These are phyloP conservation scores for Orussus abietinus DNA, from an alignment of 1,140 invertebrate genomes.

Conservation along the genomic window DNA sequence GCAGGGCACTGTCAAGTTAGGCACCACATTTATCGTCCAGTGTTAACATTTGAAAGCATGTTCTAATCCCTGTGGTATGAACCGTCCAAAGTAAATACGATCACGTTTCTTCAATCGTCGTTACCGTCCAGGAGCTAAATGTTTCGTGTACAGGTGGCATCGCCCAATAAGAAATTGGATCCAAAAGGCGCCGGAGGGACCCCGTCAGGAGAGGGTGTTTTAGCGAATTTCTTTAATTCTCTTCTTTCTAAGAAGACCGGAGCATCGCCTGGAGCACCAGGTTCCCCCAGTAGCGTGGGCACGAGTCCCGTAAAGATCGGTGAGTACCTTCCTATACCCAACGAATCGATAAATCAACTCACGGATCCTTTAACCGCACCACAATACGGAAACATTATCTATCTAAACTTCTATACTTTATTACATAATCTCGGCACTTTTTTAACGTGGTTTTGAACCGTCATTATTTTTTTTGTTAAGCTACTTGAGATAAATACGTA, in stretches of 20 bases:
- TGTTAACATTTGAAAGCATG: constrained; percentile 16
- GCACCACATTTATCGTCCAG: no score
- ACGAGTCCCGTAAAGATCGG: constrained; percentile 44
- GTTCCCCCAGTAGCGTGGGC: constrained; percentile 42
- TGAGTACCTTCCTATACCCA: constrained; percentile 23
- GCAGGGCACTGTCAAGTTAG: no score
- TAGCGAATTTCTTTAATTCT: constrained; percentile 98
- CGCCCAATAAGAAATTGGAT: constrained; percentile 51
- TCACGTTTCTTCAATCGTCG: constrained; percentile 12
- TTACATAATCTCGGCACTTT: no score
- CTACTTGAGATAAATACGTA: no score
- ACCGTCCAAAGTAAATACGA: not conserved
- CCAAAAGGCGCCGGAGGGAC: constrained; percentile 52
- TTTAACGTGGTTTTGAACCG: no score
- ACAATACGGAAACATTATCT: no score
- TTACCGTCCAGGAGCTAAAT: constrained; percentile 22
- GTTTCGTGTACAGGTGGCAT: constrained; percentile 39
- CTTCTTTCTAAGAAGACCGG: constrained; percentile 90
- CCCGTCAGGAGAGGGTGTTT: constrained; percentile 84
- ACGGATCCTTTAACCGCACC: no score
- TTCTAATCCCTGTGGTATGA: constrained; percentile 13
- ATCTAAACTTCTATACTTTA: no score
- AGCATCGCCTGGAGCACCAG: constrained; percentile 51
- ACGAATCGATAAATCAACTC: no score
- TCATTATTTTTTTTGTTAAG: no score